Percentiles rank a stretch among this genome's conserved stretches.
These are phyloP conservation scores for Myripristis murdjan DNA, from an alignment of 2,797 vertebrate genomes.

Conservation along the genomic window DNA sequence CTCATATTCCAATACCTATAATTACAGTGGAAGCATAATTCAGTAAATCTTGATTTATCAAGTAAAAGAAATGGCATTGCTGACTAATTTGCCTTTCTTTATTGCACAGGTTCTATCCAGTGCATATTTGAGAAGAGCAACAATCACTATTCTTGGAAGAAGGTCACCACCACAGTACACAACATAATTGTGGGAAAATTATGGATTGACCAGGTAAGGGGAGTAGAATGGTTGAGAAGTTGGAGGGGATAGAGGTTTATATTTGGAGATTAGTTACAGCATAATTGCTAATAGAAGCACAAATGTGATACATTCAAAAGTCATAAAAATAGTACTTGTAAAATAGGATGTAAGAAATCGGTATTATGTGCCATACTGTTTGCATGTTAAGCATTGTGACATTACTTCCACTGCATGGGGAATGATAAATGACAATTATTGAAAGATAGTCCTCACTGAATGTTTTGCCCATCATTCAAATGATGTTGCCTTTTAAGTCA, in stretches of 20 bases:
- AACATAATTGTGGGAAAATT: conserved; percentile 98
- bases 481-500: neutral
- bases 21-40: neutral
- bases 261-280: no score
- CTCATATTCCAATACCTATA: neutral
- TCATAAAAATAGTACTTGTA: no score
- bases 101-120: conserved; percentile 91
- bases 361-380: no score
- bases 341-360: no score
- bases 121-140: conserved; percentile 94
- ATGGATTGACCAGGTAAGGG: conserved; percentile 96
- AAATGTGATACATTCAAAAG: no score
- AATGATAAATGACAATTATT: no score
- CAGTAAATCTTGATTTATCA: no score
- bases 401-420: no score
- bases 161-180: conserved; percentile 97
- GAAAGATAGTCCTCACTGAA: neutral
- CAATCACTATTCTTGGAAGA: conserved; percentile 98
- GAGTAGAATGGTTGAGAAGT: no score
- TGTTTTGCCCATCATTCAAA: neutral
- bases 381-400: no score
- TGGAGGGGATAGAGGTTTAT: no score
- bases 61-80: neutral
- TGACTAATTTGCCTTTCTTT: conserved; percentile 3
- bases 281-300: no score